A percentile compares a stretch with the other conserved stretches of the same genome.
Evolutionary conservation across 1,140 invertebrate genomes (phyloP).

Genomic region (Halictus rubicundus): DNA sequence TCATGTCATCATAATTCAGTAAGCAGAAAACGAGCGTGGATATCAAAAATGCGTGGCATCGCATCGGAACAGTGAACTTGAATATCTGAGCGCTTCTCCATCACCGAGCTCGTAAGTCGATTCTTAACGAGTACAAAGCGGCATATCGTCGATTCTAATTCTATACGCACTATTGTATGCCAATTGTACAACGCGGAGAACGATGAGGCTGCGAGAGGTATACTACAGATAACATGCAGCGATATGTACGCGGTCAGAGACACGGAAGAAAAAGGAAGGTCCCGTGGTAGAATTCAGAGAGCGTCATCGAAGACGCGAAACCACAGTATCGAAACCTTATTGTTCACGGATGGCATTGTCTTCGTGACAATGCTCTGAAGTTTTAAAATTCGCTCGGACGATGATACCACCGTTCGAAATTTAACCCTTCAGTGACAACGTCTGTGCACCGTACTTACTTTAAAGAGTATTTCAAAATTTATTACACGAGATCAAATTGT

Average conservation of each 20-base stretch:
- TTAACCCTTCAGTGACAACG: too few relatives aligned
- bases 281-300: slow-evolving; percentile 6
- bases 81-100: slow-evolving; percentile 2
- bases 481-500: too few relatives aligned
- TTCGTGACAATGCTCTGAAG: slow-evolving; percentile 13
- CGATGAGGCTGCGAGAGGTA: slow-evolving; percentile 32
- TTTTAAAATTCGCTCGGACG: slow-evolving; percentile 19
- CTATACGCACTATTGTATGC: slow-evolving; percentile 51
- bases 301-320: slow-evolving; percentile 17
- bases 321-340: slow-evolving; percentile 44
- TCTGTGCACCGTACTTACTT: too few relatives aligned
- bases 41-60: too few relatives aligned
- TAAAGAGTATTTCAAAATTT: too few relatives aligned
- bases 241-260: slow-evolving; percentile 30
- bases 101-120: slow-evolving; percentile 45
- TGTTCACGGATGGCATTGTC: slow-evolving; percentile 41
- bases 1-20: too few relatives aligned
- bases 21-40: too few relatives aligned
- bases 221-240: slow-evolving; percentile 39
- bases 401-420: too few relatives aligned
- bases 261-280: slow-evolving; percentile 9
- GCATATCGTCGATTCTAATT: slow-evolving; percentile 48
- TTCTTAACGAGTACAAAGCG: slow-evolving; percentile 51
- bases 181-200: slow-evolving; percentile 41
- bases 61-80: not conserved